Evolutionary conservation across 1,140 invertebrate species (phyloP).

Genomic region (Aphidius gifuensis): DNA sequence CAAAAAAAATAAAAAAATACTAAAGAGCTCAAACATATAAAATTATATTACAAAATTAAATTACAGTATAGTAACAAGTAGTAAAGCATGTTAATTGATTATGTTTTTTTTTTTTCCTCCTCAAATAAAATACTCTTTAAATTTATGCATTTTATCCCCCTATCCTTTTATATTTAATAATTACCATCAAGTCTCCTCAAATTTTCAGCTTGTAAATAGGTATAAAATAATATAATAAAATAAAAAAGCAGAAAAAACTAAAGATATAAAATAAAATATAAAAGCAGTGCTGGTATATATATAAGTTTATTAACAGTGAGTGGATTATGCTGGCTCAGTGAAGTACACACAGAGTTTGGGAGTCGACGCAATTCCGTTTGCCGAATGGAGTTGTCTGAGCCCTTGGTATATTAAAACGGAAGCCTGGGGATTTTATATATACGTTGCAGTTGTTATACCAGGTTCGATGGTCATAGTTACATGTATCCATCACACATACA

Average conservation of each 20-base stretch:
- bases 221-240: too few relatives aligned
- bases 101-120: too few relatives aligned
- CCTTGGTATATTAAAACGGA: constrained; percentile 32
- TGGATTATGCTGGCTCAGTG: constrained; percentile 10
- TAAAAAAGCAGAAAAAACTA: too few relatives aligned
- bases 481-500: neutral
- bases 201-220: too few relatives aligned
- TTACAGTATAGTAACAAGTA: too few relatives aligned
- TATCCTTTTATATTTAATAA: too few relatives aligned
- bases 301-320: constrained; percentile 15
- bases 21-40: neutral
- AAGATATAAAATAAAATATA: neutral
- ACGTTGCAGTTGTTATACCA: neutral
- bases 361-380: neutral
- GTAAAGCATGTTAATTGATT: too few relatives aligned
- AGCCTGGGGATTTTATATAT: constrained; percentile 26
- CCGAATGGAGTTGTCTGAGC: neutral
- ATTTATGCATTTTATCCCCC: too few relatives aligned
- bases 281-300: neutral
- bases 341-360: neutral
- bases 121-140: too few relatives aligned
- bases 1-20: neutral
- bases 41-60: neutral
- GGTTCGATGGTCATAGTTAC: constrained; percentile 9
- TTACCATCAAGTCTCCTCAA: too few relatives aligned